Evolutionary conservation across 2,797 vertebrate genomes (phyloP), one percentile per base, ranked within the genome.

Genomic region (Chelonia mydas): DNA sequence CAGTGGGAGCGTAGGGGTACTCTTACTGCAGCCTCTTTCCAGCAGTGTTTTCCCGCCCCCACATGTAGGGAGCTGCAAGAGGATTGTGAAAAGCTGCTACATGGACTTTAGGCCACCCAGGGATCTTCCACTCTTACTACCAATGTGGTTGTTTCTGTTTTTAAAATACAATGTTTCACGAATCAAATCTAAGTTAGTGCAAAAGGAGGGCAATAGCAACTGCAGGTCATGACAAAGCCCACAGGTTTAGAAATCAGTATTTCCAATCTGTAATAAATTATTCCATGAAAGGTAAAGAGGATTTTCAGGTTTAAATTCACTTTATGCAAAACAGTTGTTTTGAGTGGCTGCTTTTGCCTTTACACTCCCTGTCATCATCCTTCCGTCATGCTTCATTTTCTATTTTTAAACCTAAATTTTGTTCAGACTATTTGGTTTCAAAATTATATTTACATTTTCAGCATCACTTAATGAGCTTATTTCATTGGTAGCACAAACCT

Each of bases 381-480:
- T 95, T 97, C 89, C 0, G 0, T 82, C 80, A 92, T 3, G 49
- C 84, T 96, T 96, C 82, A 77, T 94, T 94, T 93, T 95, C 81
- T 96, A 31, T 92, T 97, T 96, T 94, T 83, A 96, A 96, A 96
- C 59, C 61, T 96, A 83, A 68, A 51, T 98, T 96, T 37, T 72
- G 96, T 97, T 97, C 79, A 49, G 93, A 90, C 95, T 94, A 97
- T 96, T 97, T 96, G 83, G 89, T 96, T 98, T 97, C 86, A 94
- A 98, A 97, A 94, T 94, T 90, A 50, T 95, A 96, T 97, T 97
- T 97, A 89, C 87, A 95, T 96, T 97, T 93, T 96, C 94, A 96
- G 96, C 76, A 15, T 96, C 27, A 83, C 27, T 95, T 96, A 97
- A 97, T 96, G 94, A 97, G 95, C 90, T 97, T 97, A 97, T 96